phyloP scores from a whole-genome alignment of 2,113 vertebrate genomes.

The Trichomycterus rosablanca region DNA sequence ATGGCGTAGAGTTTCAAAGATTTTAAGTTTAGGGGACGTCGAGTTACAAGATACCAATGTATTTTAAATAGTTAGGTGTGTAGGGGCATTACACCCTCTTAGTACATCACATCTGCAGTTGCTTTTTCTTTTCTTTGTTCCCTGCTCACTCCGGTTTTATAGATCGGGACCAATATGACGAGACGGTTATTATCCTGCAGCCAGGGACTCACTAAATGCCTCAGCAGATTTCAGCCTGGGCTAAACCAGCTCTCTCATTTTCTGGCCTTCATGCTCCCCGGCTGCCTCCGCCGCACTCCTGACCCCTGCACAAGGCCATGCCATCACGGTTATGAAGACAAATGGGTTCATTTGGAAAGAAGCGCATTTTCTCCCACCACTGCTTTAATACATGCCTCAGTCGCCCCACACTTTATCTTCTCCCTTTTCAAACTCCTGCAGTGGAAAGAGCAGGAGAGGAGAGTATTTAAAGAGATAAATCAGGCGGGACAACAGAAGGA shows the following conservation, averaged over 20 bases:
- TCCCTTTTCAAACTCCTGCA: background rate
- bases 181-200: constrained; percentile 2
- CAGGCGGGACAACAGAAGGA: too few species aligned
- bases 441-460: background rate
- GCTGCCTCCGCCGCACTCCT: background rate
- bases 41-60: too few species aligned
- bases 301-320: background rate
- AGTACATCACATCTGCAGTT: too few species aligned
- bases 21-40: too few species aligned
- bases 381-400: background rate
- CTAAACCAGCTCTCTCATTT: constrained; percentile 11
- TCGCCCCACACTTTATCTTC: background rate
- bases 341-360: constrained; percentile 1
- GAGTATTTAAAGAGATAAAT: background rate
- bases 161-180: background rate
- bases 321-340: background rate
- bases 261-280: background rate
- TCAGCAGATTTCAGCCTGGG: constrained; percentile 17
- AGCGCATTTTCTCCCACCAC: background rate
- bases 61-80: too few species aligned
- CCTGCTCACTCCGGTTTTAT: too few species aligned
- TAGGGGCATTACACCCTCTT: too few species aligned
- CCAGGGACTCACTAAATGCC: constrained; percentile 31
- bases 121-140: too few species aligned
- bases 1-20: too few species aligned